Percentiles rank a stretch among this genome's conserved stretches.
Conservation (phyloP, 2,888 invertebrate genomes). For the Scaptomyza polygonia region DNA sequence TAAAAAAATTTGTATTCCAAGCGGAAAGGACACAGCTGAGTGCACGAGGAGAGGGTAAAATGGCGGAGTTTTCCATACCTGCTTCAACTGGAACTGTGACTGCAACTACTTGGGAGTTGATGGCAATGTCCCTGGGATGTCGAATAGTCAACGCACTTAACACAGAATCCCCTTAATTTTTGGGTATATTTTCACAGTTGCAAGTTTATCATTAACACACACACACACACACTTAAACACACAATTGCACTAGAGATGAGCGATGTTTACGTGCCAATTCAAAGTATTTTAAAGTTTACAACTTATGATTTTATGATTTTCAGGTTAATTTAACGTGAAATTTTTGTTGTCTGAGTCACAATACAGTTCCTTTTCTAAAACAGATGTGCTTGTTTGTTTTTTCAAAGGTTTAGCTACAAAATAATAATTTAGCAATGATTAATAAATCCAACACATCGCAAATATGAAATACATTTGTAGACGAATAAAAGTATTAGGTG, state of each 20-base stretch:
- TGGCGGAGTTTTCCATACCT: constrained; percentile 37
- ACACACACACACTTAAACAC: constrained; percentile 41
- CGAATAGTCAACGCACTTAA: constrained; percentile 48
- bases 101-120: constrained; percentile 31
- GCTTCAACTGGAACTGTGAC: constrained; percentile 29
- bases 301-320: too few species aligned
- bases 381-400: neutral
- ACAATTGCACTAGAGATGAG: constrained; percentile 33
- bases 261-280: constrained; percentile 20
- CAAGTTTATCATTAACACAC: constrained; percentile 74
- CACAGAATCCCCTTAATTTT: constrained; percentile 56
- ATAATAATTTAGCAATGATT: neutral
- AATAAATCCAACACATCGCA: neutral
- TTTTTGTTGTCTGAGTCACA: neutral
- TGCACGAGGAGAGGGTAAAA: constrained; percentile 7
- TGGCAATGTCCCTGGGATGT: constrained; percentile 17
- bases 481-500: neutral
- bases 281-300: constrained; percentile 10
- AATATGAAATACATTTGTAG: neutral
- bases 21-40: constrained; percentile 52
- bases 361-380: neutral
- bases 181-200: constrained; percentile 76
- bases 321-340: too few species aligned
- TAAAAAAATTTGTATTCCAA: constrained; percentile 9
- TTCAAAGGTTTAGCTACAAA: neutral